phyloP scores from a whole-genome alignment of 2,797 vertebrate genomes.

The Zonotrichia albicollis region DNA sequence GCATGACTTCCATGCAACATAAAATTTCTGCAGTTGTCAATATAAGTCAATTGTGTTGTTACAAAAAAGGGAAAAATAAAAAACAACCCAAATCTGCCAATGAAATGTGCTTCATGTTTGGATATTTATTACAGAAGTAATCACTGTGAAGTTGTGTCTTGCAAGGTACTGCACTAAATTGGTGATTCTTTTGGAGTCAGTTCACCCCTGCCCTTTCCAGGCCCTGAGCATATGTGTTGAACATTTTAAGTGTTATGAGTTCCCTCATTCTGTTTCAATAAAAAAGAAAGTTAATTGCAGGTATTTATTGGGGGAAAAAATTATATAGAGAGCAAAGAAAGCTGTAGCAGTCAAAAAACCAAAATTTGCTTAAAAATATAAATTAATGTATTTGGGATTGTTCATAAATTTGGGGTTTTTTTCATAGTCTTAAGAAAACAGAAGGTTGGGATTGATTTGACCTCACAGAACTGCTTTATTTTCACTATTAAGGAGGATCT shows the following conservation, averaged over 20 bases:
- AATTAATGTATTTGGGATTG: not conserved
- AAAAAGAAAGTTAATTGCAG: not conserved
- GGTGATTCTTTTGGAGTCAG: not conserved
- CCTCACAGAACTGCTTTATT: not conserved
- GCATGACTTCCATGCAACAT: conserved; percentile 3
- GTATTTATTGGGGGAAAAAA: not conserved
- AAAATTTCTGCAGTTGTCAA: not conserved
- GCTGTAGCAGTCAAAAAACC: accelerated
- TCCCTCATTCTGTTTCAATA: not conserved
- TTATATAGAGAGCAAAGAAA: not conserved
- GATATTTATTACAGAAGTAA: not conserved
- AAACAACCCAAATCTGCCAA: not conserved
- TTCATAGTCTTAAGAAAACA: not conserved
- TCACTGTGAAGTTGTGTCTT: not conserved
- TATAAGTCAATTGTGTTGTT: not conserved
- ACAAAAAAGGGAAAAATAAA: not conserved
- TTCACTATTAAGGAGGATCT: not conserved
- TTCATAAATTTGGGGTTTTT: not conserved
- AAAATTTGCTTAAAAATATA: not conserved
- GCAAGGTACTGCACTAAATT: not conserved
- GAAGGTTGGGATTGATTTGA: not conserved
- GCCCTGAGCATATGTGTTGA: not conserved
- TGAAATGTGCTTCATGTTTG: not conserved
- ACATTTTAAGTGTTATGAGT: not conserved
- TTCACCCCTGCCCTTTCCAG: not conserved